These are phyloP conservation scores for Trypoxylon attenuatum DNA, from an alignment of 2,888 invertebrate genomes.

Conservation along the genomic window DNA sequence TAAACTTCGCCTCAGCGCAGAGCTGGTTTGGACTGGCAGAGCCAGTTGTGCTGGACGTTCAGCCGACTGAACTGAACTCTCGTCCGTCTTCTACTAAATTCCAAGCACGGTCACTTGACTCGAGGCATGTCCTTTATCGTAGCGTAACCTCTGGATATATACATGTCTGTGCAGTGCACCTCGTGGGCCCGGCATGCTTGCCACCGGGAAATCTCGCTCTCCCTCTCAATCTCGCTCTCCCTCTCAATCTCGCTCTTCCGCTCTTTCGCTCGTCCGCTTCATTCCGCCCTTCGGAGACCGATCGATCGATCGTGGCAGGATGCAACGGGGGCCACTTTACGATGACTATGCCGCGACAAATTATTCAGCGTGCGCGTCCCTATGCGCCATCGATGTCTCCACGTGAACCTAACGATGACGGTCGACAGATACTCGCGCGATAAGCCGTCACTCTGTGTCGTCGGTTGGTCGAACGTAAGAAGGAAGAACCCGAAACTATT, in stretches of 20 bases:
- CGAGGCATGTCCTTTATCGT: conserved; percentile 27
- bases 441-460: conserved; percentile 1
- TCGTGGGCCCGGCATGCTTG: neutral
- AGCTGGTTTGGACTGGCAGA: no score
- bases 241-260: neutral
- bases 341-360: conserved; percentile 50
- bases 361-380: conserved; percentile 56
- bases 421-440: conserved; percentile 27
- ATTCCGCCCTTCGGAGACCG: conserved; percentile 18
- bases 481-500: neutral
- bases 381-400: conserved; percentile 48
- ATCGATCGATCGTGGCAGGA: conserved; percentile 55
- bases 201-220: conserved; percentile 14
- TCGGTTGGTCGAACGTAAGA: conserved; percentile 2
- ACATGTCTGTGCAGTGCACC: no score
- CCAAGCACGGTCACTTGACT: conserved; percentile 42
- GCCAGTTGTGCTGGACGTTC: conserved; percentile 10
- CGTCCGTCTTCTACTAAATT: conserved; percentile 28
- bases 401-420: conserved; percentile 30
- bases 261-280: no score
- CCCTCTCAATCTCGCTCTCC: conserved; percentile 6
- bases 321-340: conserved; percentile 44
- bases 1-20: neutral
- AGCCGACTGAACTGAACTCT: conserved; percentile 14
- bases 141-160: neutral